phyloP scores from a whole-genome alignment of 2,113 vertebrate genomes.

The Prunella himalayana region DNA sequence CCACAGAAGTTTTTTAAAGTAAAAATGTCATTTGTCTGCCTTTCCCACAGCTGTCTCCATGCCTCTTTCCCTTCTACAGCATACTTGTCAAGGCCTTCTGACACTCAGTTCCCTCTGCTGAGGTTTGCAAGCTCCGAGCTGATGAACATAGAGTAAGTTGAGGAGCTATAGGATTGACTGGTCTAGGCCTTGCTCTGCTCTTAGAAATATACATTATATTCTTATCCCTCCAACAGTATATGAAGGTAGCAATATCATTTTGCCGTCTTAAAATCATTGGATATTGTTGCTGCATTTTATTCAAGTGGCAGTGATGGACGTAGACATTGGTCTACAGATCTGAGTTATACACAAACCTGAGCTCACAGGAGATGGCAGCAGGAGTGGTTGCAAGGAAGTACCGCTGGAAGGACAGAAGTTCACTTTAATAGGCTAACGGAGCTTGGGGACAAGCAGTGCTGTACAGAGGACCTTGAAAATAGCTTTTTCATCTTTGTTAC shows the following conservation, averaged over 20 bases:
- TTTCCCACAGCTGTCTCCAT: background rate
- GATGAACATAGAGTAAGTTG: background rate
- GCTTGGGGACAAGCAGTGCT: background rate
- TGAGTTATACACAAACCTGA: background rate
- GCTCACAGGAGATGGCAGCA: background rate
- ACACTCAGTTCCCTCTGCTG: background rate
- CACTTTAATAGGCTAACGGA: background rate
- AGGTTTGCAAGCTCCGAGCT: background rate
- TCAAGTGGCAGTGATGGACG: background rate
- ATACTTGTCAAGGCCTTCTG: background rate
- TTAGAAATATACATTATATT: background rate
- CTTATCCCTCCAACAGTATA: fast-evolving
- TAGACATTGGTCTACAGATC: background rate
- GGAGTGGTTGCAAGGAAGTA: background rate
- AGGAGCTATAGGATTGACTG: background rate
- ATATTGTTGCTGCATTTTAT: background rate
- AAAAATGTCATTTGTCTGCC: background rate
- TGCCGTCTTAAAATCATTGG: background rate
- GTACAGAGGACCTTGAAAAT: background rate
- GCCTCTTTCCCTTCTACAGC: background rate
- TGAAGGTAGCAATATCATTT: background rate
- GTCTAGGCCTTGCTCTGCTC: background rate
- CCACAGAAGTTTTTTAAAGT: background rate
- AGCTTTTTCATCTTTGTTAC: background rate
- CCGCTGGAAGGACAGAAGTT: background rate